Evolutionary conservation across 2,888 invertebrate species (phyloP), one percentile per base, ranked within the genome.

Genomic region (Drosophila meridiana): DNA sequence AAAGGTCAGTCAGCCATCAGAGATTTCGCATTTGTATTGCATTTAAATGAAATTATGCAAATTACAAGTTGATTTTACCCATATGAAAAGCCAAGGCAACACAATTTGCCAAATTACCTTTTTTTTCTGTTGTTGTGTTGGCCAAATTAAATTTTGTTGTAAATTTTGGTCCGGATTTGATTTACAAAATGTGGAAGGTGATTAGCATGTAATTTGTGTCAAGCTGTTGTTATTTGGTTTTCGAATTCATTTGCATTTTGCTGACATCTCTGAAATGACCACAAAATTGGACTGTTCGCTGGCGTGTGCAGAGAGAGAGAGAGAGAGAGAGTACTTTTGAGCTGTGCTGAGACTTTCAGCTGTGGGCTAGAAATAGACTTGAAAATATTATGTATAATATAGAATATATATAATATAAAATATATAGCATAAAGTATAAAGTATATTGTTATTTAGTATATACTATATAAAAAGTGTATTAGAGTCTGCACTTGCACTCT

Each of bases 41-140:
- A 71, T 71, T 71, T 64, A 71, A 71, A 71, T 71, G 63, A 58
- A 58, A 71, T 71, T 71, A 71, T 71, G 71, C 71, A 71, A 71
- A 71, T 71, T 20, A 20, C 42, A 9, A 63, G 36, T 30, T 43
- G 72, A 72, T 72, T 71, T 56, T 56, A 56, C 55, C 71, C 55
- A 55, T 71, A 61, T 50, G 71, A 55, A 52, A 48, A 47, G 36
- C 14, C 40, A 36, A 20, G 38, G 8, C 50, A 70, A 59, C 30
- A 53, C 38, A 60, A 71, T 56, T 71, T 71, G 30, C 43, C 72
- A 71, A 71, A 71, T 71, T 71, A 71, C 72, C 52, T 70, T 63
- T 48, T 70, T 70, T 56, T 70, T 42, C n/a, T 30, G 20, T 20
- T 30, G 56, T 11, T 26, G 32, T 20, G 34, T 28, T 43, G 48